Base-by-base conservation (phyloP, 2,888 invertebrate species). In the Sphecodes monilicornis region DNA sequence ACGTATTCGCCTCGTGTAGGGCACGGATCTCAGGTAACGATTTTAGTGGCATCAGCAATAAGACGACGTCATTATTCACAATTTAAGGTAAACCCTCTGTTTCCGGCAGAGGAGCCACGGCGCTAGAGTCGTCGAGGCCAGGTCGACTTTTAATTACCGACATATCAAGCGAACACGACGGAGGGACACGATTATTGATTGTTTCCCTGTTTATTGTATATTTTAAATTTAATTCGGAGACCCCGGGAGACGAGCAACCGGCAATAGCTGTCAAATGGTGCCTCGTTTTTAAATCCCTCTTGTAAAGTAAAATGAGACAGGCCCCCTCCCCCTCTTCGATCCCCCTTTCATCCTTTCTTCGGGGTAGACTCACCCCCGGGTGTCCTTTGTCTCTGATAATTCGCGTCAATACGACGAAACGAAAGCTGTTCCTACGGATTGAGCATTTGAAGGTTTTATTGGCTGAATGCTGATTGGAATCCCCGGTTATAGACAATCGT, bases 241-340 rank as follows among this genome's bases (percentile, higher is more conserved):
- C 78, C 68, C 80, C 66, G 85, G 70, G 77, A 84, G 84, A 76
- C 78, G 84, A 80, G 78, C 81, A 70, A 82, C 82, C 86, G 86
- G 94, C 94, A 94, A 94, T 94, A 94, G 94, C 94, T 94, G 94
- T 94, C 94, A 93, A 92, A 92, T 92, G 92, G 92, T 92, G 93
- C 89, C 92, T 93, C 94, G 94, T 94, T 94, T 94, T 94, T 94
- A 93, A 94, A 94, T 93, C 94, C 94, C 93, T 92, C 93, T 93
- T 93, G 93, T 93, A 93, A 94, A 94, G 93, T 93, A 92, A 94
- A 94, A 94, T 94, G 93, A 94, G 94, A 94, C 93, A 93, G 92
- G 93, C 88, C 83, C 73, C 78, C 77, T 75, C 72, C 86, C 60
- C 72, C 66, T 39, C 71, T 41, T 46, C 80, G 29, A n/a, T 54